phyloP scores from a whole-genome alignment of 2,113 vertebrate species.

The Erythrolamprus reginae region DNA sequence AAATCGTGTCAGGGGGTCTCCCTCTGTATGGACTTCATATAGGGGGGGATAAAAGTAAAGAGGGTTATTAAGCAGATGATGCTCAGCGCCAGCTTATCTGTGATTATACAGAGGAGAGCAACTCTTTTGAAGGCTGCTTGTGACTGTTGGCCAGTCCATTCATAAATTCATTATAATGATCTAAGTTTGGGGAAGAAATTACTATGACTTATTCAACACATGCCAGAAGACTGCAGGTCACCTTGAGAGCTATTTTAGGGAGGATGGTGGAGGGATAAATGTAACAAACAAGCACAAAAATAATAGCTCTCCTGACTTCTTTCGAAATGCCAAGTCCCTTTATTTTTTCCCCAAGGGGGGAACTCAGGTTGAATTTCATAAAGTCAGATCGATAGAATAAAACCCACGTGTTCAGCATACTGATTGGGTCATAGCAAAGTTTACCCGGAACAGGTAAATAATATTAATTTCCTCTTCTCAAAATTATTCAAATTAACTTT shows the following conservation, averaged over 20 bases:
- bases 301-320: not conserved
- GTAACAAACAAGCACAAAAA: not conserved
- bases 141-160: not conserved
- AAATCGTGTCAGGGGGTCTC: not conserved
- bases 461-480: not conserved
- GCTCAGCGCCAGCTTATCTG: not conserved
- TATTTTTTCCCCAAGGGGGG: not conserved
- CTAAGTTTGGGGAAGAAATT: not conserved
- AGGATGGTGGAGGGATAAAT: not conserved
- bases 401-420: not conserved
- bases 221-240: not conserved
- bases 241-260: not conserved
- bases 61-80: not conserved
- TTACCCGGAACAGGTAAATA: not conserved
- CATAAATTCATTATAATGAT: not conserved
- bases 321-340: not conserved
- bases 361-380: not conserved
- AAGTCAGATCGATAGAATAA: not conserved
- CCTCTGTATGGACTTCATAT: not conserved
- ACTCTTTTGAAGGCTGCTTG: not conserved
- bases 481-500: not conserved
- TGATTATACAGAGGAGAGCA: not conserved
- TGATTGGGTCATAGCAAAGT: not conserved
- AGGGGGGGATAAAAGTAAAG: not conserved
- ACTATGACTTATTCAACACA: not conserved